Conservation (phyloP, 2,797 vertebrate species). For the Psittacula echo region DNA sequence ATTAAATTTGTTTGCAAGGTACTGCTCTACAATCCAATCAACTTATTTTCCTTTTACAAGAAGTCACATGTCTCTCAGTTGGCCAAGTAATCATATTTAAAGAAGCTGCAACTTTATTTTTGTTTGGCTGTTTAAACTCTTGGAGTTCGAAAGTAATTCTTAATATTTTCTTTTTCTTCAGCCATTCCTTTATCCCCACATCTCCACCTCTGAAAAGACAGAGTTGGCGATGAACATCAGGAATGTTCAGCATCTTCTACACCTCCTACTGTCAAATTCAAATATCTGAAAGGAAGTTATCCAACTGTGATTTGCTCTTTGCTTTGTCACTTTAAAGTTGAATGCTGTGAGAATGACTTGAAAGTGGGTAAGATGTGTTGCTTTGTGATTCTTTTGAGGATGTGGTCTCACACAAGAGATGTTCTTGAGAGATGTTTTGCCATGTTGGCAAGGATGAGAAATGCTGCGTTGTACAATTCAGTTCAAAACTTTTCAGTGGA, state of each 20-base stretch:
- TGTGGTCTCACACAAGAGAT: background rate
- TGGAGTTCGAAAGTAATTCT: background rate
- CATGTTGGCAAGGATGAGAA: background rate
- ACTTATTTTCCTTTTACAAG: background rate
- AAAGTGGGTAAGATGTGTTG: background rate
- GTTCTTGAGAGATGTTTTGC: background rate
- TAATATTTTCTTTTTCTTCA: background rate
- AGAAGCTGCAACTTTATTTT: background rate
- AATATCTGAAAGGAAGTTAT: background rate
- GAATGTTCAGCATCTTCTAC: background rate
- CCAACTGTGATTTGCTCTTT: background rate
- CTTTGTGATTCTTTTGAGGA: background rate
- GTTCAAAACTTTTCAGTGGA: background rate
- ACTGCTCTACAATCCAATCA: background rate
- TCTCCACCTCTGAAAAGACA: background rate
- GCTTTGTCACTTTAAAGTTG: background rate
- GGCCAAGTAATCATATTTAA: background rate
- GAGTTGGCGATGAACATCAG: background rate
- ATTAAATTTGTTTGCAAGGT: background rate
- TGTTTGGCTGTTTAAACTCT: background rate
- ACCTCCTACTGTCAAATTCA: background rate
- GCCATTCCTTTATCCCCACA: background rate
- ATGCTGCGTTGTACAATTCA: accelerated
- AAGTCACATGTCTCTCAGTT: background rate
- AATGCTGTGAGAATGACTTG: background rate